Base-by-base conservation (phyloP, 2,113 vertebrate species). In the Tringa solitaria region DNA sequence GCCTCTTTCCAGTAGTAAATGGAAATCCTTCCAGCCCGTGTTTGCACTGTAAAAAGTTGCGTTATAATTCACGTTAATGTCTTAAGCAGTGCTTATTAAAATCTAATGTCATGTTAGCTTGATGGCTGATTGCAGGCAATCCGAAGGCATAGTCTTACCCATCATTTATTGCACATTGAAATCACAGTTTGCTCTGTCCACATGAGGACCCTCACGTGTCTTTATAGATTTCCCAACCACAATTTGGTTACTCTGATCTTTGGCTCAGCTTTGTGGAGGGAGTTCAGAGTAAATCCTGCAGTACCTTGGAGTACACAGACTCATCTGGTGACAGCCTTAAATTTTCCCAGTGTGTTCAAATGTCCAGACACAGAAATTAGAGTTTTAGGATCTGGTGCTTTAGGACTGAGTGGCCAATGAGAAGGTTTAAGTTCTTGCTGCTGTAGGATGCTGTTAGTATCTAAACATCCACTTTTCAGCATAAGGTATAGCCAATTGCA, bases 81-180 rank as follows among this genome's bases (percentile, higher is more conserved):
- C 79, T 90, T 77, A 41, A 84, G 83, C 74, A 90, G 41, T n/a
- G 57, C 41, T 93, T 51, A 32, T 89, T 88, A n/a, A 81, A 64
- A 39, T 16, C 51, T 26, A 11, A 4, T 48, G 68, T 73, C 68
- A 2, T 81, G 32, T 65, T 26, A 23, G n/a, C 22, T 0, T 28
- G 63, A 1, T 3, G n/a, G n/a, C 75, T 84, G 88, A 5, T 21
- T 10, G 53, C 74, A 51, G 77, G 45, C 69, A 45, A 12, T 51
- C 37, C 43, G 30, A 37, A 30, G 53, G 63, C 51, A 20, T 1
- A 10, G 64, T 14, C 51, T 53, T 68, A 19, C 2, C 59, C 78
- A n/a, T 16, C 45, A 2, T 46, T 74, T 35, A 48, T 23, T 81
- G 54, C 27, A 5, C 22, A 8, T 53, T 56, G 20, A 72, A 48